phyloP scores from a whole-genome alignment of 2,888 invertebrate species.

The Meloe dianella region DNA sequence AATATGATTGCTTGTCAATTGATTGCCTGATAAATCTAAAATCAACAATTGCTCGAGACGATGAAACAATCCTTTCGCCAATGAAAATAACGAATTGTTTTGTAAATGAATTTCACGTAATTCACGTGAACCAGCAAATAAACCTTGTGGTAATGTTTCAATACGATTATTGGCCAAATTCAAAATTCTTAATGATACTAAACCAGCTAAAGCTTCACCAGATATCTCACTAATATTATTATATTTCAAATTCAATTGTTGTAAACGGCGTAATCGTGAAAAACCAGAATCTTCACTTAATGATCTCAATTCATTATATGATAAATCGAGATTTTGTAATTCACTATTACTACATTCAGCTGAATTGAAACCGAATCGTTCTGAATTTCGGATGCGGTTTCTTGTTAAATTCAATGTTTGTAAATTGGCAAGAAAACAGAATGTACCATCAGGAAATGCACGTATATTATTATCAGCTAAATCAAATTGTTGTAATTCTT shows the following conservation, averaged over 20 bases:
- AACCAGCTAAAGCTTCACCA: slow-evolving; percentile 78
- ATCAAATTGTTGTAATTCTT: slow-evolving; percentile 80
- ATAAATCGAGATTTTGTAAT: slow-evolving; percentile 79
- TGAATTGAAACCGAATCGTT: slow-evolving; percentile 72
- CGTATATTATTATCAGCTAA: slow-evolving; percentile 84
- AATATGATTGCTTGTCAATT: slow-evolving; percentile 82
- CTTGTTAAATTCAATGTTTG: slow-evolving; percentile 84
- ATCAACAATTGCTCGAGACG: slow-evolving; percentile 83
- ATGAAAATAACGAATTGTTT: slow-evolving; percentile 81
- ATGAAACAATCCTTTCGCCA: slow-evolving; percentile 84
- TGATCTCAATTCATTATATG: slow-evolving; percentile 77
- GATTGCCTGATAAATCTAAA: slow-evolving; percentile 83
- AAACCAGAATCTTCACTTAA: slow-evolving; percentile 76
- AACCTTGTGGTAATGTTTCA: slow-evolving; percentile 77
- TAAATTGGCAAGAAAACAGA: slow-evolving; percentile 80
- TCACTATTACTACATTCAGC: slow-evolving; percentile 72
- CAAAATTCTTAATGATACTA: slow-evolving; percentile 78
- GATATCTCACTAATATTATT: slow-evolving; percentile 83
- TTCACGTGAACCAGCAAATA: slow-evolving; percentile 83
- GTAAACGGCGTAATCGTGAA: slow-evolving; percentile 76
- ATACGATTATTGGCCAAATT: slow-evolving; percentile 88
- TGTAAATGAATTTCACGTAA: slow-evolving; percentile 83
- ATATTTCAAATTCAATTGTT: slow-evolving; percentile 79
- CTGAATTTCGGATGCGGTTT: slow-evolving; percentile 80
- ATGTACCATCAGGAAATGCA: slow-evolving; percentile 77